Evolutionary conservation across 1,140 invertebrate species (phyloP).

Genomic region (Leptinotarsa lineolata): DNA sequence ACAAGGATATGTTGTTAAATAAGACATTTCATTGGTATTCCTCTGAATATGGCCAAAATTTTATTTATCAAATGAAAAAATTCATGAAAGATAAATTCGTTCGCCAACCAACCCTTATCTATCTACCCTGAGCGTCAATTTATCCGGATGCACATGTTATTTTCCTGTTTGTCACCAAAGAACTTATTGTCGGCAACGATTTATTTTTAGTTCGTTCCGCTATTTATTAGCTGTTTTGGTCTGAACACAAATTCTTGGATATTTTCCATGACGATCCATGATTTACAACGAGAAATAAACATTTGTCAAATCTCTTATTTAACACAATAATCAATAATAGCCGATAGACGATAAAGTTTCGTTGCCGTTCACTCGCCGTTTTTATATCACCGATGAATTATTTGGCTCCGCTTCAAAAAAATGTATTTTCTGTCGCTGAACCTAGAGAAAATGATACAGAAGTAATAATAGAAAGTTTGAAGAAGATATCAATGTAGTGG

Average conservation of each 20-base stretch:
- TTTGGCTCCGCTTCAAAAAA: not conserved
- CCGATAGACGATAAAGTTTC: not conserved
- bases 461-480: not conserved
- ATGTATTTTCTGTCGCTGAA: not conserved
- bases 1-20: too few relatives aligned
- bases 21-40: too few relatives aligned
- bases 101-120: too few relatives aligned
- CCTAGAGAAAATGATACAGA: not conserved
- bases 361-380: not conserved
- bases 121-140: too few relatives aligned
- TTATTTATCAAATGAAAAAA: too few relatives aligned
- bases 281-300: not conserved
- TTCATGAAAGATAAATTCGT: too few relatives aligned
- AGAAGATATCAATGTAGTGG: too few relatives aligned
- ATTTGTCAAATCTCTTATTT: not conserved
- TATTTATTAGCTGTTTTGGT: slow-evolving; percentile 12
- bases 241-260: slow-evolving; percentile 1
- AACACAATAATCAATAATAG: not conserved
- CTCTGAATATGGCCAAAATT: too few relatives aligned
- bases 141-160: too few relatives aligned
- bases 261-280: not conserved
- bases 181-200: not conserved
- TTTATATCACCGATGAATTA: not conserved
- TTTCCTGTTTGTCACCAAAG: not conserved
- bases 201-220: slow-evolving; percentile 9